phyloP scores from a whole-genome alignment of 2,113 vertebrate genomes.

The Epinephelus lanceolatus region DNA sequence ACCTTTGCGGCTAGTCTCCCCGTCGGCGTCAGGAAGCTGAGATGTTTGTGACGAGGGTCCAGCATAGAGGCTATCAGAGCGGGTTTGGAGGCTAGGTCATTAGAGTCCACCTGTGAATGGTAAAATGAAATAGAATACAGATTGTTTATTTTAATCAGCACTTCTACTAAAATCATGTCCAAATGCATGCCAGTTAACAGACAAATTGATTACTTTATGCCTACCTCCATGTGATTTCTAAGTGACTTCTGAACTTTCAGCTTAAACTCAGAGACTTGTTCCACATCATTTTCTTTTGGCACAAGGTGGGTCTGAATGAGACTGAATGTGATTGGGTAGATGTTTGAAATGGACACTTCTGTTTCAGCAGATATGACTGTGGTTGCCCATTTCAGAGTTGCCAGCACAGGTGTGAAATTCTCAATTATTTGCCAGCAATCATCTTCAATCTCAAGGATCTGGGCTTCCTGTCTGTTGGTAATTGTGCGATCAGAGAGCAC shows the following conservation, averaged over 20 bases:
- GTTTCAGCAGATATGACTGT: constrained; percentile 72
- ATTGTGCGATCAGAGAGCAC: constrained; percentile 72
- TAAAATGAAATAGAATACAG: neutral
- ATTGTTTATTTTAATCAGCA: neutral
- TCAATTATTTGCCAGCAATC: constrained; percentile 77
- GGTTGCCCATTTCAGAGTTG: constrained; percentile 75
- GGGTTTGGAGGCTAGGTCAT: constrained; percentile 68
- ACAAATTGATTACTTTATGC: neutral
- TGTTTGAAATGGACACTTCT: constrained; percentile 76
- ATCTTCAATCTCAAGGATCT: constrained; percentile 71
- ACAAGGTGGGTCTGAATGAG: constrained; percentile 74
- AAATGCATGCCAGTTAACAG: neutral
- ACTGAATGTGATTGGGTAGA: constrained; percentile 77
- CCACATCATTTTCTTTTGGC: constrained; percentile 66
- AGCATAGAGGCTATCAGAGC: constrained; percentile 74
- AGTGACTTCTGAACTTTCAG: constrained; percentile 70
- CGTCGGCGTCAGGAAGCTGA: constrained; percentile 70
- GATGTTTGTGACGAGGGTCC: constrained; percentile 79
- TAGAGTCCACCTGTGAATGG: constrained; percentile 65
- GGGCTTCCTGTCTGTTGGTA: constrained; percentile 69
- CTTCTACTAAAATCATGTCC: neutral
- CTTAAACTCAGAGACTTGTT: constrained; percentile 73
- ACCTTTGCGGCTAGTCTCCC: constrained; percentile 72
- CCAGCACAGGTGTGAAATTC: constrained; percentile 73
- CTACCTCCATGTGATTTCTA: constrained; percentile 71